A percentile compares a stretch with the other conserved stretches of the same genome.
Evolutionary conservation across 2,888 invertebrate genomes (phyloP).

Genomic region (Acronicta aceris): DNA sequence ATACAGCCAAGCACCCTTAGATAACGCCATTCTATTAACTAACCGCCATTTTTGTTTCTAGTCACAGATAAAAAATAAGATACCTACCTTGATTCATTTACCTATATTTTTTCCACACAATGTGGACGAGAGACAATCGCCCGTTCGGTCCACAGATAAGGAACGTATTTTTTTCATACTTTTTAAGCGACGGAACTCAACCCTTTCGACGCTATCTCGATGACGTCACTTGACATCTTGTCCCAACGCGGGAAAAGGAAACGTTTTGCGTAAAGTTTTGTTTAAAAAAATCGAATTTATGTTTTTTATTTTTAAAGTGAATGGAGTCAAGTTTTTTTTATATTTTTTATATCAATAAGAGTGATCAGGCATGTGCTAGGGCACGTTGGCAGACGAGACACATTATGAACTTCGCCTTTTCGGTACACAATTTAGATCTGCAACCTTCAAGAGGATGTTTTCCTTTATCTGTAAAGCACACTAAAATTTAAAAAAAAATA

Average conservation of each 20-base stretch:
- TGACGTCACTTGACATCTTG: constrained; percentile 81
- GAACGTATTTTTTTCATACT: constrained; percentile 63
- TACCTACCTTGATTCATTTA: constrained; percentile 45
- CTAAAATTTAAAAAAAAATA: too few relatives aligned
- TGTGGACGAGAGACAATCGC: constrained; percentile 49
- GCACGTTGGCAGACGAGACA: too few relatives aligned
- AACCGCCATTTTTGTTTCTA: constrained; percentile 34
- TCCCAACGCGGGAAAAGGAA: constrained; percentile 69
- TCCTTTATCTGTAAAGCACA: too few relatives aligned
- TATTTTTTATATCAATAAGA: background rate
- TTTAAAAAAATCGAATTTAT: constrained; percentile 51
- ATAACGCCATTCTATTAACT: constrained; percentile 33
- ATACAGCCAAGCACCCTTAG: constrained; percentile 9
- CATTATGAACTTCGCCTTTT: too few relatives aligned
- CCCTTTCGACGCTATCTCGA: constrained; percentile 85
- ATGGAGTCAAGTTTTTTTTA: constrained; percentile 2
- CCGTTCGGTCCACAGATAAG: constrained; percentile 71
- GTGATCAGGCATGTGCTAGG: too few relatives aligned
- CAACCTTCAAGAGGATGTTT: too few relatives aligned
- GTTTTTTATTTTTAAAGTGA: constrained; percentile 38
- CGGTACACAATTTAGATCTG: too few relatives aligned
- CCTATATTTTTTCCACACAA: constrained; percentile 48
- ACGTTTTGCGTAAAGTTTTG: constrained; percentile 66
- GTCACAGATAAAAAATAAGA: constrained; percentile 38
- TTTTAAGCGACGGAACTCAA: constrained; percentile 80